Base-by-base conservation (phyloP, 1,140 invertebrate species). In the Ephestia elutella region DNA sequence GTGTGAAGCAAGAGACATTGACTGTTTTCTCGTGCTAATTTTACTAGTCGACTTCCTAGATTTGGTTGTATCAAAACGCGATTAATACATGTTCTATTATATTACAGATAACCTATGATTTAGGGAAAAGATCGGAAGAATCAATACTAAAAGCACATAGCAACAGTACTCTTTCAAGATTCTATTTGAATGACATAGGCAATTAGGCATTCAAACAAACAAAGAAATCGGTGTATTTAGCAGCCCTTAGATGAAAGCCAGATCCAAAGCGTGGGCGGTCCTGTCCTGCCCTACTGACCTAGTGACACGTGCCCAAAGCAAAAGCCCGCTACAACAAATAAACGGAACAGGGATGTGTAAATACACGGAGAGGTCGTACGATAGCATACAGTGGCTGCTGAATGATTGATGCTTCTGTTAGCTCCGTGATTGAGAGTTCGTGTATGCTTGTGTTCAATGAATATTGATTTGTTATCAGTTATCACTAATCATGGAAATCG, bases 211-310 rank as follows among this genome's bases (percentile, higher is more conserved):
- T 25, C 21, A 2, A 3, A 25, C 21, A 25, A 25, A 25, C 21
- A 25, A n/a, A 25, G 21, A 25, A 25, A 25, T 3, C 21, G 2
- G 21, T 25, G 21, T 25, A 44, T 44, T 44, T 44, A 4, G 38
- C 38, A 44, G 38, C 38, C 67, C 71, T 70, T 74, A 66, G 64
- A 70, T 66, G 65, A 61, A 68, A 68, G 71, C 69, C 68, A 63
- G 68, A 68, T 73, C 69, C 68, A 66, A 70, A 70, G 57, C 44
- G 60, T 59, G 53, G 51, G 49, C 66, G 62, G 62, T 76, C 66
- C 73, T 76, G 76, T 54, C 73, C 73, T 76, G 76, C 51, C 73
- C 78, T 56, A 81, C 72, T 81, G 71, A 83, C 80, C 78, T 65
- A 79, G 67, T 81, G 73, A 80, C 78, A 78, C 71, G 62, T 55